Evolutionary conservation across 1,140 invertebrate species (phyloP).

Genomic region (Drosophila baimaii): DNA sequence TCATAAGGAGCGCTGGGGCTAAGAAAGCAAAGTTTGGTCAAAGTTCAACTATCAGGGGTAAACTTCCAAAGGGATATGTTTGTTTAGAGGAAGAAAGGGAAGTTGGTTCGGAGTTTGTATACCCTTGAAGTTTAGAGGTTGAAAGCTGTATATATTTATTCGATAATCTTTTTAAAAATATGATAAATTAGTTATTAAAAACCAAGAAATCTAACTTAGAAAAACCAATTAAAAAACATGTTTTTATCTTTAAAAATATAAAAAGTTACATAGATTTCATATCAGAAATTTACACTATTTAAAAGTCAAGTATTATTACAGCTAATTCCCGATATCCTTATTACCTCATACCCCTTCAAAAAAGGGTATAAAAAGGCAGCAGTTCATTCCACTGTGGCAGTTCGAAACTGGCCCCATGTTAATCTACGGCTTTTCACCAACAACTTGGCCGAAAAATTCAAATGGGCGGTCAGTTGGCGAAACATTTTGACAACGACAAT

Average conservation of each 20-base stretch:
- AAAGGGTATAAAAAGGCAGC: neutral
- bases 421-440: constrained; percentile 35
- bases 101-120: neutral
- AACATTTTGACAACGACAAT: constrained; percentile 67
- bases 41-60: constrained; percentile 19
- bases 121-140: too few relatives aligned
- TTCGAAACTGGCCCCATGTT: constrained; percentile 32
- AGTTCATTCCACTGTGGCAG: constrained; percentile 13
- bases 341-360: neutral
- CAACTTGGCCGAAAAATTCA: constrained; percentile 60
- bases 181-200: neutral
- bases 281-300: neutral
- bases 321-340: neutral
- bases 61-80: constrained; percentile 14
- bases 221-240: neutral
- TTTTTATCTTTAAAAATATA: neutral
- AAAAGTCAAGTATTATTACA: too few relatives aligned
- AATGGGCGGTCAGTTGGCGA: constrained; percentile 76
- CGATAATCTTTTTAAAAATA: neutral
- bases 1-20: constrained; percentile 10
- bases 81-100: neutral
- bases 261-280: neutral
- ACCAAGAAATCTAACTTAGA: neutral
- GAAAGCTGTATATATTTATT: neutral
- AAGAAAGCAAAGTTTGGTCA: constrained; percentile 10